These are phyloP conservation scores for Dicaeum eximium DNA, from an alignment of 2,113 vertebrate genomes.

Conservation along the genomic window DNA sequence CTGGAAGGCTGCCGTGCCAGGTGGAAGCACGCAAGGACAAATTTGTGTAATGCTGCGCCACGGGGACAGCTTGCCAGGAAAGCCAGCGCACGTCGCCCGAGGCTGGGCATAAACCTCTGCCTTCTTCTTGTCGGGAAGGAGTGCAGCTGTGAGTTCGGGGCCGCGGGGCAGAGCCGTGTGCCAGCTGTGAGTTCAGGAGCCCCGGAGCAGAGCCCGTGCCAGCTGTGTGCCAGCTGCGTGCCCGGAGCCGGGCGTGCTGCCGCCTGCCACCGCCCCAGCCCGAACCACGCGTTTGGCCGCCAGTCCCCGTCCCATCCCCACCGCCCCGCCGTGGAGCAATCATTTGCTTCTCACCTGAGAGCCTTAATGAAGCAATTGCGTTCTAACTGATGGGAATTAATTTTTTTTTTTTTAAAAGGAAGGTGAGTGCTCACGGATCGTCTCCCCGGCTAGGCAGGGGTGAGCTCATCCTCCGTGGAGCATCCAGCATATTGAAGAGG, in stretches of 20 bases:
- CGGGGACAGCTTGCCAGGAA: neutral
- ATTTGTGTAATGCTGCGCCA: accelerated
- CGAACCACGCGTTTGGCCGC: neutral
- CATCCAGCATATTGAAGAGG: neutral
- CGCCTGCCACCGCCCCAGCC: accelerated
- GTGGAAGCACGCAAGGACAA: neutral
- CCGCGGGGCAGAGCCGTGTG: neutral
- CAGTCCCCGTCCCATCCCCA: neutral
- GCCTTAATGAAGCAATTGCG: neutral
- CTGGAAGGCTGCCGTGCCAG: neutral
- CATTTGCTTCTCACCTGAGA: neutral
- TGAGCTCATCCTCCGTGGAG: neutral
- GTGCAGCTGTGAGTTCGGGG: neutral
- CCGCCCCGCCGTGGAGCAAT: neutral
- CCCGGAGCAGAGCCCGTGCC: neutral
- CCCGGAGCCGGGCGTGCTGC: neutral
- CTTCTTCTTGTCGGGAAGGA: neutral
- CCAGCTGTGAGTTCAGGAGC: neutral
- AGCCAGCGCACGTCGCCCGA: neutral
- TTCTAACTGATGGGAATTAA: neutral
- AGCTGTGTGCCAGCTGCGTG: neutral
- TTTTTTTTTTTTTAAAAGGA: neutral
- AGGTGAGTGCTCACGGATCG: neutral
- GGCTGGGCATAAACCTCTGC: neutral
- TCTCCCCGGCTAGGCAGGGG: neutral